Evolutionary conservation across 30 jellyfish, hydroid and myxozoan genomes (phyloP).

Genomic region (Rhopilema esculentum): DNA sequence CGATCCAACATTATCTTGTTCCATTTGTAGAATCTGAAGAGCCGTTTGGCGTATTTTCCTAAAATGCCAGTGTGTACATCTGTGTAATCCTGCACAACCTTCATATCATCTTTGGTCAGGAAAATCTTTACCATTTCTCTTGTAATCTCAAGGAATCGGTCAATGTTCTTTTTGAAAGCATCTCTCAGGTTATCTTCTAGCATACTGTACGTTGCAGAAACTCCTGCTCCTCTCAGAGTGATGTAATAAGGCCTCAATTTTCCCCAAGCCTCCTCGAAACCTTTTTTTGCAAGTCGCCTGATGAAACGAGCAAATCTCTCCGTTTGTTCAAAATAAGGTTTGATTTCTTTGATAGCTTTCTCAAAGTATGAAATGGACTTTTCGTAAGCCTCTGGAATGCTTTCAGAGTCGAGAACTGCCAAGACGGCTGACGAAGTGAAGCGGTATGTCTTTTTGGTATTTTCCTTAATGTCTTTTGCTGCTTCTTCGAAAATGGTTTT

Average conservation of each 20-base stretch:
- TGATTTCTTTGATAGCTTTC: neutral
- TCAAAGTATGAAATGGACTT: neutral
- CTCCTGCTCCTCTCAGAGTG: slow-evolving; percentile 3
- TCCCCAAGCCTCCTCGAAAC: neutral
- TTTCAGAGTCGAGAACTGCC: slow-evolving; percentile 23
- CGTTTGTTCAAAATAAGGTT: neutral
- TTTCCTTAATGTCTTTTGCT: neutral
- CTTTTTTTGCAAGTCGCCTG: neutral
- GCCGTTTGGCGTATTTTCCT: slow-evolving; percentile 52
- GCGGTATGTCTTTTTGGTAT: slow-evolving; percentile 1
- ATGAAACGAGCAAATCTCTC: neutral
- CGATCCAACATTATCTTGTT: slow-evolving; percentile 63
- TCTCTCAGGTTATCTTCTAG: slow-evolving; percentile 20
- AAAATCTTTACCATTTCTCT: neutral
- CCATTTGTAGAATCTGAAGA: slow-evolving; percentile 44
- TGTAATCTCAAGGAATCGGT: neutral
- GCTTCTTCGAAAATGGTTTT: neutral
- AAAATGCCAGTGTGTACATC: slow-evolving; percentile 44
- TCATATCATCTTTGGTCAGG: slow-evolving; percentile 22
- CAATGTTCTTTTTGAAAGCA: neutral
- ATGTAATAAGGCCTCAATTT: slow-evolving; percentile 24
- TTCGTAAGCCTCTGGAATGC: slow-evolving; percentile 70
- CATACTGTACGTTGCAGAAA: slow-evolving; percentile 26
- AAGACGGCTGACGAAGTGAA: slow-evolving; percentile 28
- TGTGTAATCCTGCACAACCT: slow-evolving; percentile 16